A percentile compares a stretch with the other conserved stretches of the same genome.
phyloP scores from a whole-genome alignment of 2,113 vertebrate species.

The Hirundichthys speculiger region DNA sequence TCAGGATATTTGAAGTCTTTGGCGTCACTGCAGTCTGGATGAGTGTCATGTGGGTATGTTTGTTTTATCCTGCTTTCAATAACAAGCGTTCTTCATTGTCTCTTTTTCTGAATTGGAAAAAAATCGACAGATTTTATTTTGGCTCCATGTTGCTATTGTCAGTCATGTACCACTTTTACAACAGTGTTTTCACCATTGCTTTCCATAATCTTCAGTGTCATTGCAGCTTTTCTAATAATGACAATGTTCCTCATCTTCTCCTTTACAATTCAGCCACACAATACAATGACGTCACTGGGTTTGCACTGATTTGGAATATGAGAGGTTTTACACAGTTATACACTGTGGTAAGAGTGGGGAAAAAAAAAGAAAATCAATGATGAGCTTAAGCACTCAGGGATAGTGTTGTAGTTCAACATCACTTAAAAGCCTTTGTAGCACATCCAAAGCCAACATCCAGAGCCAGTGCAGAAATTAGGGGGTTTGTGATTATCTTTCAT shows the following conservation, averaged over 20 bases:
- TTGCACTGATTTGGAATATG: background rate
- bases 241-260: background rate
- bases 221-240: background rate
- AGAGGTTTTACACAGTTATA: background rate
- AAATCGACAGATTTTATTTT: too few species aligned
- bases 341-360: background rate
- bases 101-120: too few species aligned
- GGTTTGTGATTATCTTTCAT: too few species aligned
- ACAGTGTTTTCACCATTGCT: too few species aligned
- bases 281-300: background rate
- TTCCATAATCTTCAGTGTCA: background rate
- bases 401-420: constrained; percentile 12
- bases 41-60: too few species aligned
- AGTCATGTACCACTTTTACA: too few species aligned
- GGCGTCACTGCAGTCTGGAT: too few species aligned
- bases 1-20: too few species aligned
- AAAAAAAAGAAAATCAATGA: constrained; percentile 8
- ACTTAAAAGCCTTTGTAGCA: constrained; percentile 3
- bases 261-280: background rate
- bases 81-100: too few species aligned
- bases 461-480: constrained; percentile 6
- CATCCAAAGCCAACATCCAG: background rate
- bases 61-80: too few species aligned
- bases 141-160: too few species aligned
- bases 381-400: constrained; percentile 8